Evolutionary conservation across 1,140 invertebrate species (phyloP).

Genomic region (Drosophila willistoni): DNA sequence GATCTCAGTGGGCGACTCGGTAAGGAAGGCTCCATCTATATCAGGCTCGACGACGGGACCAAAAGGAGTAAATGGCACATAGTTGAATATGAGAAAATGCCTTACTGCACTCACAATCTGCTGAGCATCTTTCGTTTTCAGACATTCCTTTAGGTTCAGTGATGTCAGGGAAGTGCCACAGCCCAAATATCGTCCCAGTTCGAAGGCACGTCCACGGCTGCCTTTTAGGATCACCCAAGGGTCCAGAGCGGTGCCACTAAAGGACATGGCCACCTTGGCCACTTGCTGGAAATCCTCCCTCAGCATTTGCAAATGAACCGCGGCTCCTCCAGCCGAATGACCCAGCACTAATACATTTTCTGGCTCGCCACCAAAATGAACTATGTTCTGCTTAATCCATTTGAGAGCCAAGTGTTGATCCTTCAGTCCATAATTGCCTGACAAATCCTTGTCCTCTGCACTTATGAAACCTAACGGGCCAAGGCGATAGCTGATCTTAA

Average conservation of each 20-base stretch:
- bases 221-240: constrained; percentile 84
- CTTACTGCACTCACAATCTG: constrained; percentile 53
- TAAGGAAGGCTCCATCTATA: constrained; percentile 83
- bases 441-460: constrained; percentile 84
- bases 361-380: constrained; percentile 86
- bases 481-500: constrained; percentile 87
- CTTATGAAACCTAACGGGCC: constrained; percentile 86
- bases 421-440: constrained; percentile 87
- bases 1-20: constrained; percentile 83
- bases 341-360: constrained; percentile 85
- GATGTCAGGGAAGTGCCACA: constrained; percentile 83
- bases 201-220: constrained; percentile 84
- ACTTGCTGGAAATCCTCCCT: constrained; percentile 78
- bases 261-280: constrained; percentile 60
- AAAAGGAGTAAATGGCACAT: constrained; percentile 86
- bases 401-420: constrained; percentile 87
- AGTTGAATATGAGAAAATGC: constrained; percentile 82
- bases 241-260: constrained; percentile 68
- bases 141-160: constrained; percentile 84
- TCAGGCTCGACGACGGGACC: constrained; percentile 84
- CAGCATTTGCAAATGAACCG: constrained; percentile 87
- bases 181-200: constrained; percentile 85
- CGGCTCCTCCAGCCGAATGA: constrained; percentile 85
- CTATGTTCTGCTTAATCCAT: constrained; percentile 86
- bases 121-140: constrained; percentile 83